Evolutionary conservation across 2,888 invertebrate genomes (phyloP).

Genomic region (Bugulina stolonifera): DNA sequence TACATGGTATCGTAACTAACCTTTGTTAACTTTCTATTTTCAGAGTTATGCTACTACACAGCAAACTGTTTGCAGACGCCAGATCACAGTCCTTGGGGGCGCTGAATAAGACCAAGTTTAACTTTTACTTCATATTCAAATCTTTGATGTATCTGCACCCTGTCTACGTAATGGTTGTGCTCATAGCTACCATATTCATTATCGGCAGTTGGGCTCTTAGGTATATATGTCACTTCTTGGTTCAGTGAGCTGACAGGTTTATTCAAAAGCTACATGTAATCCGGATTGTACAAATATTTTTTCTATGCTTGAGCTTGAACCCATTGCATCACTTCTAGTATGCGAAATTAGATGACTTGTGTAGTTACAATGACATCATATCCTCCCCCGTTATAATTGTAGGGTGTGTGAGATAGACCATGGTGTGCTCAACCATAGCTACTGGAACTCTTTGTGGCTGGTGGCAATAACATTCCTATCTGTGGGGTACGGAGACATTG

Average conservation of each 20-base stretch:
- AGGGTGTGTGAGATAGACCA: slow-evolving; percentile 48
- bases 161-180: slow-evolving; percentile 45
- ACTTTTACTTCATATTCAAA: slow-evolving; percentile 62
- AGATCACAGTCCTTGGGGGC: slow-evolving; percentile 52
- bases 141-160: slow-evolving; percentile 51
- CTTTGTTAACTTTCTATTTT: too few species aligned
- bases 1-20: too few species aligned
- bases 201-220: slow-evolving; percentile 46
- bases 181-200: slow-evolving; percentile 43
- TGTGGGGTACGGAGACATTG: slow-evolving; percentile 52
- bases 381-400: too few species aligned
- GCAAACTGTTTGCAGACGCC: slow-evolving; percentile 49
- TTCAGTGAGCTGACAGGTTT: too few species aligned
- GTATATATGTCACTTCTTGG: too few species aligned
- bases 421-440: slow-evolving; percentile 40
- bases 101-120: slow-evolving; percentile 94
- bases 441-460: slow-evolving; percentile 51
- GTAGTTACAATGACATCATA: too few species aligned
- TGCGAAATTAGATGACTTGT: too few species aligned
- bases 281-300: too few species aligned
- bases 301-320: too few species aligned
- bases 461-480: slow-evolving; percentile 51
- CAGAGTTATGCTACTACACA: slow-evolving; percentile 49
- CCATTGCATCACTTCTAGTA: too few species aligned
- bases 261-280: too few species aligned